Evolutionary conservation across 92 coral and sea anemone species (phyloP).

Genomic region (Umimayanthus kanabou): DNA sequence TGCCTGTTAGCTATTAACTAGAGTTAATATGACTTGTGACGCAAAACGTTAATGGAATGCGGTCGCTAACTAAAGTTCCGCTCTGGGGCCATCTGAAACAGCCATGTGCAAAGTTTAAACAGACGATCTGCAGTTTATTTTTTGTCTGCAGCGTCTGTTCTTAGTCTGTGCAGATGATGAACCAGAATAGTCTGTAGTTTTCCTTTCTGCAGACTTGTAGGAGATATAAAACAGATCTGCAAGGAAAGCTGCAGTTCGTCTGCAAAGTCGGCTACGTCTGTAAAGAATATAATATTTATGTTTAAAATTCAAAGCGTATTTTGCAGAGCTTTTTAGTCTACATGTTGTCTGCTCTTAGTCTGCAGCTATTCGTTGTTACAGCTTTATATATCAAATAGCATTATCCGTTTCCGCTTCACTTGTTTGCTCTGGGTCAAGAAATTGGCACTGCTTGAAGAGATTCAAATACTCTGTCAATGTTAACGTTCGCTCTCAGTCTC

Average conservation of each 20-base stretch:
- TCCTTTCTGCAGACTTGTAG: slow-evolving; percentile 5
- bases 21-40: not conserved
- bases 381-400: too few relatives aligned
- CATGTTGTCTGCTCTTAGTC: too few relatives aligned
- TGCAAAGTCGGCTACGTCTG: not conserved
- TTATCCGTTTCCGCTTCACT: too few relatives aligned
- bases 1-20: not conserved
- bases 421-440: too few relatives aligned
- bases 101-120: not conserved
- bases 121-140: not conserved
- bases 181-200: slow-evolving; percentile 1
- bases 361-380: too few relatives aligned
- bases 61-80: slow-evolving; percentile 23
- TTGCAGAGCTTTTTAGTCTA: too few relatives aligned
- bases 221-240: not conserved
- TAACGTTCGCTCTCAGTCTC: too few relatives aligned
- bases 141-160: not conserved
- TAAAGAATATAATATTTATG: not conserved
- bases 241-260: slow-evolving; percentile 3
- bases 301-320: too few relatives aligned
- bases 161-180: not conserved
- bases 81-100: not conserved
- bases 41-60: not conserved
- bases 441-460: too few relatives aligned
- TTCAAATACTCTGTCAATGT: too few relatives aligned